A percentile compares a stretch with the other conserved stretches of the same genome.
Conservation (phyloP, 2,888 invertebrate genomes). For the Eugnorisma glareosa region DNA sequence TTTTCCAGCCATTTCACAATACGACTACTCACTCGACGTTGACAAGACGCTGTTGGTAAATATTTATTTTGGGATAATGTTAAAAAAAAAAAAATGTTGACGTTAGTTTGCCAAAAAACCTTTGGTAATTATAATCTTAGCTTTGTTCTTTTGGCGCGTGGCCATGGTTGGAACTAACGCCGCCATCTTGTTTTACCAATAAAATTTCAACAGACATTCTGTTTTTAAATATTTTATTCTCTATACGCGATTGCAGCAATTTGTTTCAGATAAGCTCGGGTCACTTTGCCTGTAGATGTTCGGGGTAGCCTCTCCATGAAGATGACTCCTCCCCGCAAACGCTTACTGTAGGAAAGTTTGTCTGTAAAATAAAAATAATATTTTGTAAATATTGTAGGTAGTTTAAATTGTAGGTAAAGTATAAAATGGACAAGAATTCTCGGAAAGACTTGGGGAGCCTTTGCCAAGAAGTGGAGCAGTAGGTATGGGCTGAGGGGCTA, state of each 20-base stretch:
- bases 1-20: not conserved
- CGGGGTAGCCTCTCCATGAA: slow-evolving; percentile 77
- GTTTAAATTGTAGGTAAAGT: not conserved
- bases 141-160: not conserved
- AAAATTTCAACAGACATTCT: not conserved
- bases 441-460: not conserved
- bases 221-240: slow-evolving; percentile 57
- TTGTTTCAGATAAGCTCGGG: slow-evolving; percentile 66
- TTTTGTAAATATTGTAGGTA: not conserved
- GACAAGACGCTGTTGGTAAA: not conserved
- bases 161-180: not conserved
- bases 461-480: not conserved
- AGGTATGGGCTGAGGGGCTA: no score
- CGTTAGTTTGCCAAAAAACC: not conserved
- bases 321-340: slow-evolving; percentile 81
- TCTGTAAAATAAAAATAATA: slow-evolving; percentile 68
- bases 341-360: slow-evolving; percentile 77
- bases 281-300: slow-evolving; percentile 78
- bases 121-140: not conserved
- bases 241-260: slow-evolving; percentile 61
- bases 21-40: not conserved
- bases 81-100: not conserved
- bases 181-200: not conserved
- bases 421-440: not conserved
- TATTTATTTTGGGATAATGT: not conserved